Evolutionary conservation across 2,113 vertebrate genomes (phyloP), one percentile per base, ranked within the genome.

Genomic region (Ciconia boyciana): DNA sequence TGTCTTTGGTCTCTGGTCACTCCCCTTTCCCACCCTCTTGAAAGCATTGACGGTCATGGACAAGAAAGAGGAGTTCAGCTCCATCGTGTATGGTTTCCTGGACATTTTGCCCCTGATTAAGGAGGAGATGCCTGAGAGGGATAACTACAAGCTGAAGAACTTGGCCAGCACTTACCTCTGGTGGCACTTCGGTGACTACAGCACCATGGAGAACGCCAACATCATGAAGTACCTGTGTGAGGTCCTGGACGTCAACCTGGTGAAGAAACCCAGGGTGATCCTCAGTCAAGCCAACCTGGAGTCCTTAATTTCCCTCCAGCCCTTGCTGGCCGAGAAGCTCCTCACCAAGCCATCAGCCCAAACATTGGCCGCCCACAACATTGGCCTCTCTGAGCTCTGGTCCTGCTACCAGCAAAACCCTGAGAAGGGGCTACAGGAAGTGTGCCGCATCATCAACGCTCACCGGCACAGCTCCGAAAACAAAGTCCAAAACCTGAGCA

Each of bases 271-370:
- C 11, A 24, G 25, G 11, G 24, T 12, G 7, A 32, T 93, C 7
- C 16, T 89, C 46, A 10, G 79, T 43, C 94, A 95, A 44, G 44
- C 70, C 46, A 96, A 3, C 64, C 65, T 98, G 43, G 93, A 81
- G 26, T 95, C 92, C 58, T 97, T 96, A 3, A 14, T 46, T 1
- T 97, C 97, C 25, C 92, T 98, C 36, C 94, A 96, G 70, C 97
- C 93, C 16, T 79, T 98, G 87, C 41, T 97, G 52, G 71, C 3
- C 2, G 36, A 83, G 0, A 61, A 55, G 1, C 9, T 90, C 39
- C 96, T 98, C 66, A 31, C 20, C 32, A 24, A 26, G 60, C 70
- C 2, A 15, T 91, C 81, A 7, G 94, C 89, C 52, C 94, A 87
- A 36, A 83, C 93, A 8, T 32, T 98, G 90, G 96, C 97, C 4